phyloP scores from a whole-genome alignment of 2,797 vertebrate genomes.

The Morus bassanus region DNA sequence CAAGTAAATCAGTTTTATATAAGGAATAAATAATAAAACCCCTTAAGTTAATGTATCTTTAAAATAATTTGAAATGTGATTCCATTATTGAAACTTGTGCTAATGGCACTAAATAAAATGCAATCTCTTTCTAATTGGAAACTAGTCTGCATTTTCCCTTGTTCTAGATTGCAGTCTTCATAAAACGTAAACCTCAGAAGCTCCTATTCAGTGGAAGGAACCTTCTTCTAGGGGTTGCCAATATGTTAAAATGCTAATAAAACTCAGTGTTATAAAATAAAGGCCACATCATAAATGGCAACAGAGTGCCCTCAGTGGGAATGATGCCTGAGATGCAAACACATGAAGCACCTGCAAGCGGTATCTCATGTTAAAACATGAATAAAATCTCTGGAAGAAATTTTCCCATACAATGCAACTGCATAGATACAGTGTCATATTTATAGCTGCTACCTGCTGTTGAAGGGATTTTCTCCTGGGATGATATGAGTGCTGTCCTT shows the following conservation, averaged over 20 bases:
- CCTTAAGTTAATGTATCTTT: background rate
- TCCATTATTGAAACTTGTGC: background rate
- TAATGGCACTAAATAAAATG: background rate
- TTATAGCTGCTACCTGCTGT: slow-evolving; percentile 83
- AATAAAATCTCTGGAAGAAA: background rate
- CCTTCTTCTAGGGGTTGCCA: background rate
- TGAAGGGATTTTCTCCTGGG: slow-evolving; percentile 94
- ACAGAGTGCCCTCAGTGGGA: background rate
- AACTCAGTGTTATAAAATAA: background rate
- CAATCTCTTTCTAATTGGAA: background rate
- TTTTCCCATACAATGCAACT: background rate
- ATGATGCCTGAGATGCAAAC: background rate
- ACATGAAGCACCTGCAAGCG: background rate
- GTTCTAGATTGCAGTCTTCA: background rate
- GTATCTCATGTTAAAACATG: background rate
- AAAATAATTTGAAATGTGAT: background rate
- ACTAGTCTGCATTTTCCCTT: background rate
- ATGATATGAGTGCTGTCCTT: slow-evolving; percentile 95
- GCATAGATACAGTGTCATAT: background rate
- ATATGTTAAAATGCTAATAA: background rate
- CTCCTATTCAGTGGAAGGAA: background rate
- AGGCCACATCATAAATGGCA: background rate
- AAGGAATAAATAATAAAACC: background rate
- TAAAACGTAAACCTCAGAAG: background rate
- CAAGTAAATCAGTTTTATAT: background rate